phyloP scores from a whole-genome alignment of 2,888 invertebrate genomes.

The Metalampra italica region DNA sequence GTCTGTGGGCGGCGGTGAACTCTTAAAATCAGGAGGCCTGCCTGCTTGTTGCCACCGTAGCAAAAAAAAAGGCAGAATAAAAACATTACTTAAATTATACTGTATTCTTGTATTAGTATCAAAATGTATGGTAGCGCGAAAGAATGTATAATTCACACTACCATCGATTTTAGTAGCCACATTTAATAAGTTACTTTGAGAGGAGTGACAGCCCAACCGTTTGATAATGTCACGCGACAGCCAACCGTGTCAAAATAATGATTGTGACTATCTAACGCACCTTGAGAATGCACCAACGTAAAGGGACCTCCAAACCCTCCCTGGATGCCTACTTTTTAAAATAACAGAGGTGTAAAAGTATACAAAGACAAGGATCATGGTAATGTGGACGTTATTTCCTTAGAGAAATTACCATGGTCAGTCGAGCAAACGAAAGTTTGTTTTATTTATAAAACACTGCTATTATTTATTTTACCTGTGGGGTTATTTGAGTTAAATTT shows the following conservation, averaged over 20 bases:
- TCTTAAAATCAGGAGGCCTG: too few relatives aligned
- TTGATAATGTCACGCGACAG: slow-evolving; percentile 28
- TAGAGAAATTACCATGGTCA: slow-evolving; percentile 17
- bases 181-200: too few relatives aligned
- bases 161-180: too few relatives aligned
- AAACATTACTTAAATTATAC: too few relatives aligned
- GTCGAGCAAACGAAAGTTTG: slow-evolving; percentile 23
- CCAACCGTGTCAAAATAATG: slow-evolving; percentile 54
- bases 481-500: slow-evolving; percentile 22
- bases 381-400: slow-evolving; percentile 17
- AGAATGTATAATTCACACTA: too few relatives aligned
- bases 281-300: slow-evolving; percentile 24
- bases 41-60: too few relatives aligned
- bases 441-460: slow-evolving; percentile 25
- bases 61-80: too few relatives aligned
- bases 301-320: slow-evolving; percentile 7
- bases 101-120: too few relatives aligned
- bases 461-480: slow-evolving; percentile 17
- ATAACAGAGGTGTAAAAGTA: background rate
- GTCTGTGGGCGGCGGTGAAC: too few relatives aligned
- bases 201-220: slow-evolving; percentile 28
- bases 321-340: slow-evolving; percentile 8
- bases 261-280: slow-evolving; percentile 35
- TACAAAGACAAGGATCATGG: slow-evolving; percentile 7
- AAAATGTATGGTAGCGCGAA: too few relatives aligned